Percentiles rank a stretch among this genome's conserved stretches.
Evolutionary conservation across 2,888 invertebrate genomes (phyloP).

Genomic region (Andrena flavipes): DNA sequence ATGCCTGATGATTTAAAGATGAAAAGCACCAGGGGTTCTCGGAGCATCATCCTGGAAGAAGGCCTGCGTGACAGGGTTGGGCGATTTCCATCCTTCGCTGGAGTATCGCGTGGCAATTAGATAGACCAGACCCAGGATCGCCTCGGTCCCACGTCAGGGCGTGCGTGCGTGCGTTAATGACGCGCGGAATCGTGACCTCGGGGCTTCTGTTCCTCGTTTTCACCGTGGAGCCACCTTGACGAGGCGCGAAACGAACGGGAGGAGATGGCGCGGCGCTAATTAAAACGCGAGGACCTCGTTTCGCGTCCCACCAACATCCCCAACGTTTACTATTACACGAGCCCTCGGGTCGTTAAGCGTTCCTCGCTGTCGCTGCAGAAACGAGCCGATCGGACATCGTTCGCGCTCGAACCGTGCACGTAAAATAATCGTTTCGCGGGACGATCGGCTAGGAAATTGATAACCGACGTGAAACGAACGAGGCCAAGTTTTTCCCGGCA

Average conservation of each 20-base stretch:
- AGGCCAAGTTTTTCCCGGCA: neutral
- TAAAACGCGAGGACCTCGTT: constrained; percentile 12
- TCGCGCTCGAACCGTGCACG: neutral
- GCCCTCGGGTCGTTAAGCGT: constrained; percentile 1
- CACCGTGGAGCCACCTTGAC: constrained; percentile 5
- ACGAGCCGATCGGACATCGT: neutral
- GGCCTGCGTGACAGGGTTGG: neutral
- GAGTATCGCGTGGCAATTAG: constrained; percentile 49
- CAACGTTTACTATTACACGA: neutral
- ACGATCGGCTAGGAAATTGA: neutral
- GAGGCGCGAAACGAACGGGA: neutral
- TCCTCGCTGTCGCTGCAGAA: neutral
- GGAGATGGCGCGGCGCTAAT: constrained; percentile 12
- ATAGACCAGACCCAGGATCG: neutral
- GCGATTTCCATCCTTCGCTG: constrained; percentile 38
- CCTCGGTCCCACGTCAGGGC: neutral
- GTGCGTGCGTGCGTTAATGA: constrained; percentile 20
- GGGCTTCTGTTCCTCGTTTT: constrained; percentile 1
- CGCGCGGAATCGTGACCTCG: neutral
- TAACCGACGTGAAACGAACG: neutral
- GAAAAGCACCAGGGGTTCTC: neutral
- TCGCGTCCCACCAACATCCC: neutral
- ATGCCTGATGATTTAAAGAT: constrained; percentile 43
- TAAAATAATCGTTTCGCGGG: neutral
- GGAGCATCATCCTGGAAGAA: constrained; percentile 1